Percentiles rank a stretch among this genome's conserved stretches.
These are phyloP conservation scores for Fratercula arctica DNA, from an alignment of 2,797 vertebrate genomes.

Conservation along the genomic window DNA sequence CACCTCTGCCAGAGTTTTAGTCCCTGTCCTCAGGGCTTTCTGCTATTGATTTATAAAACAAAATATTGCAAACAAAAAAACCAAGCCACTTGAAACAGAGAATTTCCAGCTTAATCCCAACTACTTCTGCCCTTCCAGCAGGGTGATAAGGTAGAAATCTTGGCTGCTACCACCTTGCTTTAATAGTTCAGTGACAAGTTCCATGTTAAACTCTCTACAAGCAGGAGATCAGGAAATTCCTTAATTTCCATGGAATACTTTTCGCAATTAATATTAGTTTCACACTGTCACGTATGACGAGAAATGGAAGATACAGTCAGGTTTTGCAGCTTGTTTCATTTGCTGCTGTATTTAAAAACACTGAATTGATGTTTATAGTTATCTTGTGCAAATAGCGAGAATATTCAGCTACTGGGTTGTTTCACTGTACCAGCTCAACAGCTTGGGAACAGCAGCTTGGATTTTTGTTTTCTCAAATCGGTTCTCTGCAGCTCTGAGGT, in stretches of 20 bases:
- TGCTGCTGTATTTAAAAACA: not conserved
- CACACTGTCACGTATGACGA: not conserved
- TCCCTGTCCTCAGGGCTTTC: not conserved
- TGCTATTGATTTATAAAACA: conserved; percentile 41
- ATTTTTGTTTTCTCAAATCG: not conserved
- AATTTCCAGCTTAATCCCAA: not conserved
- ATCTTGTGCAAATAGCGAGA: not conserved
- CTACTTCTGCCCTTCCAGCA: not conserved
- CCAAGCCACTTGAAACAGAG: not conserved
- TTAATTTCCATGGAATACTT: not conserved
- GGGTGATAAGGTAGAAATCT: not conserved
- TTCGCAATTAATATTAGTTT: not conserved
- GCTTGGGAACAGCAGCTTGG: not conserved
- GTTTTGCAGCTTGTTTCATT: not conserved
- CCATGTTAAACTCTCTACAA: not conserved
- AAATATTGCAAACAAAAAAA: conserved; percentile 18
- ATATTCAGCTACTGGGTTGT: not conserved
- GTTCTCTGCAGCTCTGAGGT: not conserved
- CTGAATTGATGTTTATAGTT: not conserved
- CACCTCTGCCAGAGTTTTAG: not conserved
- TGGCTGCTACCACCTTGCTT: not conserved
- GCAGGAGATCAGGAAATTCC: not conserved
- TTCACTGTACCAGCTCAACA: not conserved
- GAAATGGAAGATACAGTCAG: not conserved
- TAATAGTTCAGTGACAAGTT: not conserved